phyloP scores from a whole-genome alignment of 2,113 vertebrate species.

The Nyctibius bracteatus region DNA sequence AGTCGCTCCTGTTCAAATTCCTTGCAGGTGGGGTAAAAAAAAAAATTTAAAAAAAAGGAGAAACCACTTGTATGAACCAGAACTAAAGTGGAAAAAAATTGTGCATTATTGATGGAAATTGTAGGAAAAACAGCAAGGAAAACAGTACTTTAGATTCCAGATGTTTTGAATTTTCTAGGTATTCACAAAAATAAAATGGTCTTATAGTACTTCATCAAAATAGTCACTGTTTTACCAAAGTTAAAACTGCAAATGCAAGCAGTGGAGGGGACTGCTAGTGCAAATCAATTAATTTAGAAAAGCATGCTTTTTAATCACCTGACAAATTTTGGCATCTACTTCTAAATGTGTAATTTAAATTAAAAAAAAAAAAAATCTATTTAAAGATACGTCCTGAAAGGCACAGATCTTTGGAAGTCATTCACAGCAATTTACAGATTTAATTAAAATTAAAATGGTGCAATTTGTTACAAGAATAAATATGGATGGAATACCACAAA shows the following conservation, averaged over 20 bases:
- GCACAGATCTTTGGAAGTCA: neutral
- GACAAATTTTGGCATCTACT: neutral
- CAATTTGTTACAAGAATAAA: neutral
- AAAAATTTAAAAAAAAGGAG: neutral
- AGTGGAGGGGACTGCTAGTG: neutral
- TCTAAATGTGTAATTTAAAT: neutral
- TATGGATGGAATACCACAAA: neutral
- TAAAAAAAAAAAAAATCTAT: neutral
- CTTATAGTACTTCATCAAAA: neutral
- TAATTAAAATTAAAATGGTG: neutral
- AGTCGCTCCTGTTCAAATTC: neutral
- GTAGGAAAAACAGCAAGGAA: neutral
- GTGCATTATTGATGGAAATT: neutral
- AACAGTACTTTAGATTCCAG: neutral
- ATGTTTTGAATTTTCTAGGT: constrained; percentile 10
- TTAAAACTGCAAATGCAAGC: neutral
- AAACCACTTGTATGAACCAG: neutral
- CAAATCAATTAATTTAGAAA: neutral
- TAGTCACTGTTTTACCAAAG: neutral
- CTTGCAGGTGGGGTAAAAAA: neutral
- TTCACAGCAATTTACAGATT: neutral
- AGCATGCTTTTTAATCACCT: neutral
- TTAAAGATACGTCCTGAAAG: neutral
- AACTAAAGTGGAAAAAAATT: neutral
- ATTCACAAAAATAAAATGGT: neutral